Conservation (phyloP, 2,888 invertebrate species). For the Folsomia manolachei region DNA sequence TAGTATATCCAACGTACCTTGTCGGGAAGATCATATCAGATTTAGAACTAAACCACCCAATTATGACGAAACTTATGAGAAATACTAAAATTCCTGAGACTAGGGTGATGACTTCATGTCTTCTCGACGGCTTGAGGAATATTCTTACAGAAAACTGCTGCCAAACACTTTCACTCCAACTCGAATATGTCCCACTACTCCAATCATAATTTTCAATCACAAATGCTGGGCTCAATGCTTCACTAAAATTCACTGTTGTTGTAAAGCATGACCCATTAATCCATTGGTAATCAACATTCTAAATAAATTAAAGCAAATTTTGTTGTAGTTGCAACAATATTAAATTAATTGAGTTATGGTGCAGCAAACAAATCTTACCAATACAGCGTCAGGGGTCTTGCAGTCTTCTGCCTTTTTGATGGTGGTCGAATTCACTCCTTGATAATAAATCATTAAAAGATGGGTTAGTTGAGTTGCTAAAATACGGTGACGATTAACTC, state of each 20-base stretch:
- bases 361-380: conserved; percentile 2
- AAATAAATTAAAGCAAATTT: not conserved
- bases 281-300: conserved; percentile 25
- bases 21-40: conserved; percentile 49
- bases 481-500: conserved; percentile 57
- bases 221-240: conserved; percentile 81
- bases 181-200: conserved; percentile 72
- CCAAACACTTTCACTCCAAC: conserved; percentile 90
- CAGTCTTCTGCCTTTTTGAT: conserved; percentile 56
- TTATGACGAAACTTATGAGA: conserved; percentile 58
- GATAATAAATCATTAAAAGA: conserved; percentile 64
- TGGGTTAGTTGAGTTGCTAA: conserved; percentile 60
- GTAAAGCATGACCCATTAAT: conserved; percentile 67
- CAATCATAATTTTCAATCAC: conserved; percentile 70
- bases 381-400: conserved; percentile 53
- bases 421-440: conserved; percentile 51
- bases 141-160: conserved; percentile 68
- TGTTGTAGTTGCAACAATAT: not conserved
- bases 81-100: conserved; percentile 59
- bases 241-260: conserved; percentile 70
- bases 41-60: conserved; percentile 51
- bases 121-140: conserved; percentile 68
- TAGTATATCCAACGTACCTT: conserved; percentile 42
- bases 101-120: conserved; percentile 60
- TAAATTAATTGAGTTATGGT: conserved; percentile 11